Conservation (phyloP, 2,113 vertebrate species). For the Cavia porcellus region DNA sequence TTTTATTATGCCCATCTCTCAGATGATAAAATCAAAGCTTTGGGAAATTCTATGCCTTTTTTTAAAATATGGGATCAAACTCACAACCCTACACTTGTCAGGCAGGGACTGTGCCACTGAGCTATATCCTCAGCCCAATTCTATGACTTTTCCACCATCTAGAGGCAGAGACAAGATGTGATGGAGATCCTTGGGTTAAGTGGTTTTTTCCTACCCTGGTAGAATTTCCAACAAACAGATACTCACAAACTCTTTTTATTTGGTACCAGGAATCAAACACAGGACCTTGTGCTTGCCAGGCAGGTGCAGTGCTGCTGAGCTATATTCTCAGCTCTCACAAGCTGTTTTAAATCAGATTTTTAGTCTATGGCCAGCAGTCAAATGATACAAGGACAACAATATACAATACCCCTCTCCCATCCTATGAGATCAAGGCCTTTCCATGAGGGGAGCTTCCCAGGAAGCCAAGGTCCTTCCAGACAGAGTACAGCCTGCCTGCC, state of each 20-base stretch:
- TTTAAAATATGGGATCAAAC: too few relatives aligned
- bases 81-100: too few relatives aligned
- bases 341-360: not conserved
- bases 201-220: not conserved
- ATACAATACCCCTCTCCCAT: not conserved
- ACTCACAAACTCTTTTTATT: not conserved
- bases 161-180: not conserved
- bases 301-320: too few relatives aligned
- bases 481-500: not conserved
- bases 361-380: not conserved
- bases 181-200: not conserved
- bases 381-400: not conserved
- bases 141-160: not conserved
- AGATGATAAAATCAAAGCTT: slow-evolving; percentile 30
- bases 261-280: too few relatives aligned
- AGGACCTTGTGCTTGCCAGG: too few relatives aligned
- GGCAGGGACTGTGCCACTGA: too few relatives aligned
- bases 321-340: not conserved
- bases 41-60: not conserved
- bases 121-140: too few relatives aligned
- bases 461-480: not conserved
- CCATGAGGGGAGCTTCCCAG: not conserved
- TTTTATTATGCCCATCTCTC: slow-evolving; percentile 2
- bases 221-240: not conserved
- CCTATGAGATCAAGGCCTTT: not conserved